Conservation (phyloP, 2,113 vertebrate genomes). For the Capricornis sumatraensis region DNA sequence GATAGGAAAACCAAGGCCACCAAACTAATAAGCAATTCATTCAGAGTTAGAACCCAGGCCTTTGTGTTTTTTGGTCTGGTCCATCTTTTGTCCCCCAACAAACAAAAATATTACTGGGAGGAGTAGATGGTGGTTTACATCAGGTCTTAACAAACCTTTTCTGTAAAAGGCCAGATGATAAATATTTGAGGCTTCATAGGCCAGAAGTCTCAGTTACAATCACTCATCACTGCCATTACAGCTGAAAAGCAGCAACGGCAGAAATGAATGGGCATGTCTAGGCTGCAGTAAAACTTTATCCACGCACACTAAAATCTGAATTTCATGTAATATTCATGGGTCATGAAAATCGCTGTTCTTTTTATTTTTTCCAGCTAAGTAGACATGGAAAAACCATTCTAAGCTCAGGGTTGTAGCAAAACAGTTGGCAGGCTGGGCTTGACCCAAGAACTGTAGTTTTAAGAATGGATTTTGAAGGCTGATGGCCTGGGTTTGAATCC, state of each 20-base stretch:
- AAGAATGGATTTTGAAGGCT: neutral
- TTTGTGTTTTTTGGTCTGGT: neutral
- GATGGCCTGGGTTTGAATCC: neutral
- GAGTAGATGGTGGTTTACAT: neutral
- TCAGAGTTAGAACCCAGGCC: neutral
- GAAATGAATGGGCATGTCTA: neutral
- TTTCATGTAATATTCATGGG: neutral
- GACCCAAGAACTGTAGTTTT: neutral
- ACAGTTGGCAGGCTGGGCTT: neutral
- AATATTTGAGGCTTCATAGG: neutral
- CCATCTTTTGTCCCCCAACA: fast-evolving
- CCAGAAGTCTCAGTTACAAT: neutral
- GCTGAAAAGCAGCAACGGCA: fast-evolving
- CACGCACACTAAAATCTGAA: neutral
- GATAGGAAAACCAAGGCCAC: neutral
- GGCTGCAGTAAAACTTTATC: neutral
- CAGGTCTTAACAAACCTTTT: neutral
- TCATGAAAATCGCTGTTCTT: neutral
- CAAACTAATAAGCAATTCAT: neutral
- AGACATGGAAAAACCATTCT: neutral
- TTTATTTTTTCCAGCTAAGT: neutral
- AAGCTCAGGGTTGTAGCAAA: neutral
- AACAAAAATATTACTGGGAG: neutral
- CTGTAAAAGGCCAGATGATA: neutral
- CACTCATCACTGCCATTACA: neutral